Evolutionary conservation across 2,113 vertebrate species (phyloP).

Genomic region (Phalacrocorax brasilianus): DNA sequence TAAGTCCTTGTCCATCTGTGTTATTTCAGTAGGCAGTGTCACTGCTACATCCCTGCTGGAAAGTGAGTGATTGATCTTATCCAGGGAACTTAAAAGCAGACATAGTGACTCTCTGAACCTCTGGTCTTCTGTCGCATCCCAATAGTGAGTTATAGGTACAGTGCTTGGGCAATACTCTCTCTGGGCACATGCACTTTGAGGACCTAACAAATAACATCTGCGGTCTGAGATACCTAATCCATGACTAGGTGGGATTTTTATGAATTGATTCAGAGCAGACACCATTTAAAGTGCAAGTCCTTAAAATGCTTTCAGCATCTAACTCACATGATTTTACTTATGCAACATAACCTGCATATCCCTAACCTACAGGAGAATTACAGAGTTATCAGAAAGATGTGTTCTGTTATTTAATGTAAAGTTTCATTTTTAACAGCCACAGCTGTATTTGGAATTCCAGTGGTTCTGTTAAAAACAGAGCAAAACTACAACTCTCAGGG

Average conservation of each 20-base stretch:
- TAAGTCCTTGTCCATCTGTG: not conserved
- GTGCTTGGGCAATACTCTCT: not conserved
- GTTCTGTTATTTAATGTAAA: not conserved
- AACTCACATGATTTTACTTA: not conserved
- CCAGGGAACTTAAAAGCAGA: not conserved
- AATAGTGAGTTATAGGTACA: not conserved
- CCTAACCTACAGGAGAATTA: not conserved
- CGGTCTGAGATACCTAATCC: not conserved
- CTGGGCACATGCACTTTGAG: fast-evolving
- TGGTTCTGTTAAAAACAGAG: not conserved
- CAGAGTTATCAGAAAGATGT: not conserved
- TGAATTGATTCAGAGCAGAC: not conserved
- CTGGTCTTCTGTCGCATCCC: fast-evolving
- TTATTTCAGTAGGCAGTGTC: not conserved
- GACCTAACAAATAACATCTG: not conserved
- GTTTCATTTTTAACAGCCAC: not conserved
- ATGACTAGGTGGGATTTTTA: not conserved
- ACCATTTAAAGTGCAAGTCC: not conserved
- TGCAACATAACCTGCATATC: fast-evolving
- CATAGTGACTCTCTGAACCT: not conserved
- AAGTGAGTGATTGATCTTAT: not conserved
- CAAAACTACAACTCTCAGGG: not conserved
- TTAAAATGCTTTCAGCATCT: not conserved
- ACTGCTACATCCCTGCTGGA: not conserved
- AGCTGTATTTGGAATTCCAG: not conserved